phyloP scores from a whole-genome alignment of 1,140 invertebrate genomes.

The Euura saliciscinereae region DNA sequence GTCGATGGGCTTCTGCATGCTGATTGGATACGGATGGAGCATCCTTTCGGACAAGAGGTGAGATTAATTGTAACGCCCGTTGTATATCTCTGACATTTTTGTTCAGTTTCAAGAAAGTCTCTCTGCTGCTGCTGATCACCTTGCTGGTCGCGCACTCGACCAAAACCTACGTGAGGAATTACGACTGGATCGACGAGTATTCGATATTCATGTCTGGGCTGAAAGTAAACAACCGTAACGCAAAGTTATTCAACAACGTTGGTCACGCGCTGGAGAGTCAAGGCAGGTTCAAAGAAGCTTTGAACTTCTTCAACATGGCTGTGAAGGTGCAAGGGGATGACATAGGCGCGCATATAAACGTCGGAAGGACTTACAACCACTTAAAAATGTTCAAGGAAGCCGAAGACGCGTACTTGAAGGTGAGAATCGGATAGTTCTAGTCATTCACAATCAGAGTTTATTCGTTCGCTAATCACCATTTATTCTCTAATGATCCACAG shows the following conservation, averaged over 20 bases:
- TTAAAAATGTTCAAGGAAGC: constrained; percentile 90
- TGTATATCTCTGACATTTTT: constrained; percentile 8
- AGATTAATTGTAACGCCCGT: constrained; percentile 12
- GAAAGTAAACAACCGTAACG: constrained; percentile 89
- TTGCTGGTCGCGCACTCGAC: constrained; percentile 77
- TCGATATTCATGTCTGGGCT: constrained; percentile 91
- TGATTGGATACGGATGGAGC: constrained; percentile 82
- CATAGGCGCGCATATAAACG: constrained; percentile 96
- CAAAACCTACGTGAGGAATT: constrained; percentile 87
- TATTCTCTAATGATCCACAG: constrained; percentile 45
- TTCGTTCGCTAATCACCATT: background rate
- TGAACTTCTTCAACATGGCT: constrained; percentile 91
- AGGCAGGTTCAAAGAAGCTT: constrained; percentile 81
- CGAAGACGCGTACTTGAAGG: constrained; percentile 87
- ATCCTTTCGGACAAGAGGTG: constrained; percentile 62
- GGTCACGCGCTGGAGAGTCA: constrained; percentile 92
- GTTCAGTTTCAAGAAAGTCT: constrained; percentile 63
- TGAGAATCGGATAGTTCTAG: constrained; percentile 39
- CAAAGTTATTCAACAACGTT: constrained; percentile 96
- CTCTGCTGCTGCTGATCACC: constrained; percentile 67
- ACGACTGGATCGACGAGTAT: constrained; percentile 93
- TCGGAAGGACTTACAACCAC: constrained; percentile 93
- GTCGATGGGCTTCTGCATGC: constrained; percentile 96
- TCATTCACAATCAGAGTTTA: constrained; percentile 20
- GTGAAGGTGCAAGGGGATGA: constrained; percentile 94